Base-by-base conservation (phyloP, 2,888 invertebrate genomes). In the Stenodera caucasica region DNA sequence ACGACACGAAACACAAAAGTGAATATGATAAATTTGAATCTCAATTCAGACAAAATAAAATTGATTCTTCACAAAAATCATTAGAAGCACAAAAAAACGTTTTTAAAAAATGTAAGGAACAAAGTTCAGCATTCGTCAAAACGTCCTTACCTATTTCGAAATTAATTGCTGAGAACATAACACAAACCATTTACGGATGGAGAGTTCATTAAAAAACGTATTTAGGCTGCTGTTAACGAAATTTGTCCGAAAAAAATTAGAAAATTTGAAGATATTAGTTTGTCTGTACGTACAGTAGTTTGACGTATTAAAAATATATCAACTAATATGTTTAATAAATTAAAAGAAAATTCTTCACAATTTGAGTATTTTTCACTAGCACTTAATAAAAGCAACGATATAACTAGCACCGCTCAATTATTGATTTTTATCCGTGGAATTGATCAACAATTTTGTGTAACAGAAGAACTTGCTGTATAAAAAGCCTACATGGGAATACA, bases 131-230 rank as follows among this genome's bases (percentile, higher is more conserved):
- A 7, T 7, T 26, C 3, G 26, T 26, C 26, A 26, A 26, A 26
- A 26, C 26, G 26, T 5, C 4, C 7, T 26, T 26, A 26, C 4
- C 4, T 5, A 26, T 26, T 26, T 26, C 7, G 26, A 26, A 26
- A 26, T 26, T 49, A 61, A 55, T 61, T 58, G 56, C 59, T 37
- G 58, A 61, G 51, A 45, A 51, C 61, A 51, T n/a, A n/a, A n/a
- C n/a, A 49, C 45, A 58, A 58, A 58, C 58, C 64, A 56, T 64
- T 64, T 58, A 58, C 59, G 29, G 58, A 58, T 55, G 58, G 61
- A 53, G 61, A 64, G 62, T 59, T 64, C 30, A 53, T 62, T 53
- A 62, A 64, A 64, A 53, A 58, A 53, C 60, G 57, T 57, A 53
- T 50, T 50, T 57, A 53, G 53, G 54, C 51, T 30, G 60, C 51